Percentiles rank a stretch among this genome's conserved stretches.
phyloP scores from a whole-genome alignment of 2,888 invertebrate genomes.

The Conomelus anceps region DNA sequence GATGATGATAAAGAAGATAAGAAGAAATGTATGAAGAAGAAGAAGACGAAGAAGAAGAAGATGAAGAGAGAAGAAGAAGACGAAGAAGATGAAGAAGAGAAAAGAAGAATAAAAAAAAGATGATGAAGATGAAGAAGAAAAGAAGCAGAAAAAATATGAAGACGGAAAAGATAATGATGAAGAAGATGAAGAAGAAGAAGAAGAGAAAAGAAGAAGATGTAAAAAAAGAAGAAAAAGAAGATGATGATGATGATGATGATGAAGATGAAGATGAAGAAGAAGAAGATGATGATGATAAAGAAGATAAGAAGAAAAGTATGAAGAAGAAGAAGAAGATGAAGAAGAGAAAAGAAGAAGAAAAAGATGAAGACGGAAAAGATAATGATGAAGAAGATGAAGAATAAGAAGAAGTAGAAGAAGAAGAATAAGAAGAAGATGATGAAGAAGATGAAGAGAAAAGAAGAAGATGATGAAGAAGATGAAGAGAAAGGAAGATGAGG shows the following conservation, averaged over 20 bases:
- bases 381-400: not conserved
- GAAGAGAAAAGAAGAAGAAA: not conserved
- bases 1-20: too few species aligned
- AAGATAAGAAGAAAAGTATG: too few species aligned
- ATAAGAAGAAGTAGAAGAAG: not conserved
- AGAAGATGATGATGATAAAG: not conserved
- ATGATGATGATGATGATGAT: not conserved
- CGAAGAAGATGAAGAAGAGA: too few species aligned
- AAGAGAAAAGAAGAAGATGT: not conserved
- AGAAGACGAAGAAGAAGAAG: too few species aligned
- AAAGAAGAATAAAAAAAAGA: too few species aligned
- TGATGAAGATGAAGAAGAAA: not conserved
- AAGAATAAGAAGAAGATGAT: too few species aligned
- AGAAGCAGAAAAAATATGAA: not conserved
- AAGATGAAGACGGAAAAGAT: too few species aligned
- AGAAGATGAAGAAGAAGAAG: not conserved
- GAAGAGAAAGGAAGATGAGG: not conserved
- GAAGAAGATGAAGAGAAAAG: too few species aligned
- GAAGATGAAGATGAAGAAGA: not conserved
- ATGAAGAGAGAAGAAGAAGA: too few species aligned
- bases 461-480: not conserved
- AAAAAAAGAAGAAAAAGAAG: not conserved
- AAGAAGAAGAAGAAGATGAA: too few species aligned
- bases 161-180: not conserved
- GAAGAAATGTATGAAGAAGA: too few species aligned